These are phyloP conservation scores for Spisula subtruncata DNA, from an alignment of 2,888 invertebrate genomes.

Conservation along the genomic window DNA sequence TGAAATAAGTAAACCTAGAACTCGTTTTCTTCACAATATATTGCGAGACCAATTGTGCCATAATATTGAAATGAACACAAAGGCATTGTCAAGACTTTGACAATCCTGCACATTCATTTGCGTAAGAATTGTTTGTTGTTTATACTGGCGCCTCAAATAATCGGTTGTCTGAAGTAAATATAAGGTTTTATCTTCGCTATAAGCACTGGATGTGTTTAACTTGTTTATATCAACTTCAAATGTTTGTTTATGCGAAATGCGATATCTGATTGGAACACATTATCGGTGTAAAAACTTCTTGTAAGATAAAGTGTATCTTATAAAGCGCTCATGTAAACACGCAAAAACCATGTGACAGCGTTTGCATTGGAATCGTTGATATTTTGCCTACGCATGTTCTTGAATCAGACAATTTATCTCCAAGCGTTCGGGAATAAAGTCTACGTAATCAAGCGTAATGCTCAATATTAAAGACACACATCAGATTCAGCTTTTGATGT, in stretches of 20 bases:
- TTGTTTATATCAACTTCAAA: neutral
- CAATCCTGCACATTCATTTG: no score
- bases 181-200: no score
- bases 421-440: neutral
- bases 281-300: neutral
- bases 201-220: no score
- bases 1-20: no score
- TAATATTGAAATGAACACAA: no score
- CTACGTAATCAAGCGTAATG: slow-evolving; percentile 5
- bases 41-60: no score
- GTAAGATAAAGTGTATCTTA: neutral
- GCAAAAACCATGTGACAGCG: neutral
- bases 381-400: neutral
- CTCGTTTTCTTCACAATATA: no score
- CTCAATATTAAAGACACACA: neutral
- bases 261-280: neutral
- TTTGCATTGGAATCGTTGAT: neutral
- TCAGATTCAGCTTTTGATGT: neutral
- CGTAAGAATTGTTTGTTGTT: no score
- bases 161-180: no score
- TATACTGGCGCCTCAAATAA: no score
- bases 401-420: neutral
- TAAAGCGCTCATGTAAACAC: neutral
- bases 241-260: neutral
- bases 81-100: no score